Percentiles rank a stretch among this genome's conserved stretches.
Evolutionary conservation across 2,888 invertebrate species (phyloP).

Genomic region (Diaphora mendica): DNA sequence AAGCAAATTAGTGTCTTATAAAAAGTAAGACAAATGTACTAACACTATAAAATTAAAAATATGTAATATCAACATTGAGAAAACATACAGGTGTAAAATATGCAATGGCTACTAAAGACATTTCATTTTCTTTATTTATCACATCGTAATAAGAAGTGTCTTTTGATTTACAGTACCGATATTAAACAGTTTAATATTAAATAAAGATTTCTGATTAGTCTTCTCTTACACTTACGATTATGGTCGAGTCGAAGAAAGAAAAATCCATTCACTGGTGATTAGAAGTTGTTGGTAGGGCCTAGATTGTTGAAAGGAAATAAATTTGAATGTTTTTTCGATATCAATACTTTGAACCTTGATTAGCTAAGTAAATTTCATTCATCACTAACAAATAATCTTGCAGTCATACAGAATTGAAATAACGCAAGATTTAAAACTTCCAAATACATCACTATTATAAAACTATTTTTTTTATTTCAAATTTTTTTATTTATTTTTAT

Average conservation of each 20-base stretch:
- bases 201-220: neutral
- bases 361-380: neutral
- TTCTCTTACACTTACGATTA: neutral
- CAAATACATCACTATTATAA: neutral
- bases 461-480: no score
- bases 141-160: neutral
- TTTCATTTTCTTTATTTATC: conserved; percentile 15
- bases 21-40: conserved; percentile 58
- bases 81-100: conserved; percentile 57
- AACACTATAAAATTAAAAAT: conserved; percentile 60
- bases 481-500: neutral
- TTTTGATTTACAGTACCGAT: neutral
- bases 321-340: neutral
- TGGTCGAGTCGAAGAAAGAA: neutral
- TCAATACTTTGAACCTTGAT: neutral
- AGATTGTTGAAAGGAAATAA: neutral
- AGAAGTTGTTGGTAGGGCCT: neutral
- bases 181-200: neutral
- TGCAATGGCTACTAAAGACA: conserved; percentile 47
- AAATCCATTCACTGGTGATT: neutral
- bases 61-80: conserved; percentile 64
- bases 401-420: neutral
- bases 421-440: neutral
- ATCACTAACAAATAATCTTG: neutral
- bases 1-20: conserved; percentile 58